Evolutionary conservation across 2,888 invertebrate species (phyloP), one percentile per base, ranked within the genome.

Genomic region (Sminthurinus aureus): DNA sequence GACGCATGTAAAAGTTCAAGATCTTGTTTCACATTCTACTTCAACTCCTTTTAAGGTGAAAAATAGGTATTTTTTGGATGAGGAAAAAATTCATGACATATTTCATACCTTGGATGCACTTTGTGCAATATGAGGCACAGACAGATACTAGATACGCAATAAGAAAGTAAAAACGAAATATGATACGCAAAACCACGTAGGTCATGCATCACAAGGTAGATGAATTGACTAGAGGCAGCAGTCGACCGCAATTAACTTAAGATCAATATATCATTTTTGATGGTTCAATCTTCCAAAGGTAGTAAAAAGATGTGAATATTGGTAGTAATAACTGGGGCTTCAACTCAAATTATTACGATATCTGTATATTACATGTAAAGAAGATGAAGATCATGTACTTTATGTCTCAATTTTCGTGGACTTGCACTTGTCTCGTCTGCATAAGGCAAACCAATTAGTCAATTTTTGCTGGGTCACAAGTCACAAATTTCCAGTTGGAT

Each of bases 231-330:
- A 24, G 71, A 24, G 71, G 71, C 11, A 20, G 22, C 20, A 71
- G 71, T 38, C 38, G 38, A 38, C 38, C 38, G 22, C 22, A 71
- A 24, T 71, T 71, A 71, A 24, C 6, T 71, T 71, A 4, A 26
- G 22, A 24, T 15, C 24, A 71, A 71, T 71, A 71, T 71, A 71
- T 71, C 71, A 71, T 71, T 71, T 71, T 38, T 71, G 24, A 71
- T 71, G 24, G 71, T 24, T 24, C 13, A 15, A n/a, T 22, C 69
- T 22, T 11, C 69, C 69, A 15, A 69, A 69, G n/a, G 1, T 11
- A 69, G 22, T 58, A 58, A 13, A 58, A 13, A 58, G 15, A 58
- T 18, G 9, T 8, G 8, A 71, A 71, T 67, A 38, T 38, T 38
- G 38, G 38, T 38, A 22, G 24, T 71, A 71, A 71, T 71, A 71